phyloP scores from a whole-genome alignment of 1,140 invertebrate species.

The Halyomorpha halys region DNA sequence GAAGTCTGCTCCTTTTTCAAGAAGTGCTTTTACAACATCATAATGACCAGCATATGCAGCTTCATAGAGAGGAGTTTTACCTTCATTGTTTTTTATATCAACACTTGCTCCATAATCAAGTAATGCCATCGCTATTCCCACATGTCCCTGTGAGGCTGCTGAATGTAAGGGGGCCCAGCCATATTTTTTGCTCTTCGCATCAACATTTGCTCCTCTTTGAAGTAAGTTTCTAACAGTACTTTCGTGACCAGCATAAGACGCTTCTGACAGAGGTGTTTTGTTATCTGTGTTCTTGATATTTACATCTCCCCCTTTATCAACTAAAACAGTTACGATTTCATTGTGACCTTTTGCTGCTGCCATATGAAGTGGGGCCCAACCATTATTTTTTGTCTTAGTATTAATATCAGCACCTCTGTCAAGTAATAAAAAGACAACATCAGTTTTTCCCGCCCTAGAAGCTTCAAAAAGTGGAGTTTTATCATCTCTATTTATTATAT shows the following conservation, averaged over 20 bases:
- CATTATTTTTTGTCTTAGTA: not conserved
- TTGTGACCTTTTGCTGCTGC: not conserved
- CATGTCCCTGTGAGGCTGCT: not conserved
- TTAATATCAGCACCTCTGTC: not conserved
- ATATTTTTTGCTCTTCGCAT: not conserved
- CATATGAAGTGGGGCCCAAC: not conserved
- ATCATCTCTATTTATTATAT: not conserved
- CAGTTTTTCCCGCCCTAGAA: not conserved
- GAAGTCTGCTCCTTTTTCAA: not conserved
- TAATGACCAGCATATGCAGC: not conserved
- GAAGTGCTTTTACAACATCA: not conserved
- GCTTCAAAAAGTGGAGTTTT: conserved; percentile 5
- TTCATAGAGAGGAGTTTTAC: conserved; percentile 1
- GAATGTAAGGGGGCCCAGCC: not conserved
- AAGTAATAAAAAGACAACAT: not conserved
- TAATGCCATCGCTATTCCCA: not conserved
- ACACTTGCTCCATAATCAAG: not conserved
- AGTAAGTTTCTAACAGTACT: not conserved
- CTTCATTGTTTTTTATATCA: not conserved
- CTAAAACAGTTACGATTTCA: not conserved
- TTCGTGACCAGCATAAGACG: not conserved
- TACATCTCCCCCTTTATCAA: not conserved
- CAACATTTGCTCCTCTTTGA: conserved; percentile 1
- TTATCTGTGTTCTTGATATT: not conserved
- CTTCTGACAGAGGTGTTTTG: not conserved